Evolutionary conservation across 2,113 vertebrate genomes (phyloP).

Genomic region (Antechinus flavipes): DNA sequence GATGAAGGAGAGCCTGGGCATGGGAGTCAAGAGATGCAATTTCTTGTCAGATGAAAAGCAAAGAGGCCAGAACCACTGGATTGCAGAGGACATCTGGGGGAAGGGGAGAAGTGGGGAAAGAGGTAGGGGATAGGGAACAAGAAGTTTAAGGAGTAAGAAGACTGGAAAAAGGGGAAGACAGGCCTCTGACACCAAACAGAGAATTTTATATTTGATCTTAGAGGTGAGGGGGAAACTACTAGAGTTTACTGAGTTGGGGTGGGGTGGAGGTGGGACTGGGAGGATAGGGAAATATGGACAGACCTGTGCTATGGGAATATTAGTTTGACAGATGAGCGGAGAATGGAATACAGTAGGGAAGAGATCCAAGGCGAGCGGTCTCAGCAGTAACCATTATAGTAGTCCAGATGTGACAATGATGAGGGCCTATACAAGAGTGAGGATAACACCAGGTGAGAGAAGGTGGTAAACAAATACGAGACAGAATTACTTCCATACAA

Average conservation of each 20-base stretch:
- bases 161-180: neutral
- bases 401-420: neutral
- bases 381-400: neutral
- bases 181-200: neutral
- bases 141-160: neutral
- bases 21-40: neutral
- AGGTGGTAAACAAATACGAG: neutral
- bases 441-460: neutral
- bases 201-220: neutral
- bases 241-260: constrained; percentile 6
- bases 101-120: neutral
- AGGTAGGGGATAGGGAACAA: neutral
- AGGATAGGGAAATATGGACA: neutral
- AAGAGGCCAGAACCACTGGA: neutral
- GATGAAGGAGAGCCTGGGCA: neutral
- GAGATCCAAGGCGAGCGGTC: neutral
- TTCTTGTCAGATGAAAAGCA: neutral
- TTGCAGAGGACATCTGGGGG: neutral
- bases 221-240: neutral
- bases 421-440: neutral
- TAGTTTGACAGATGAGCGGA: neutral
- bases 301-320: neutral
- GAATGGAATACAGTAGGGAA: neutral
- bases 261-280: too few species aligned
- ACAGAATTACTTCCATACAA: neutral